Base-by-base conservation (phyloP, 2,113 vertebrate species). In the Noctilio leporinus region DNA sequence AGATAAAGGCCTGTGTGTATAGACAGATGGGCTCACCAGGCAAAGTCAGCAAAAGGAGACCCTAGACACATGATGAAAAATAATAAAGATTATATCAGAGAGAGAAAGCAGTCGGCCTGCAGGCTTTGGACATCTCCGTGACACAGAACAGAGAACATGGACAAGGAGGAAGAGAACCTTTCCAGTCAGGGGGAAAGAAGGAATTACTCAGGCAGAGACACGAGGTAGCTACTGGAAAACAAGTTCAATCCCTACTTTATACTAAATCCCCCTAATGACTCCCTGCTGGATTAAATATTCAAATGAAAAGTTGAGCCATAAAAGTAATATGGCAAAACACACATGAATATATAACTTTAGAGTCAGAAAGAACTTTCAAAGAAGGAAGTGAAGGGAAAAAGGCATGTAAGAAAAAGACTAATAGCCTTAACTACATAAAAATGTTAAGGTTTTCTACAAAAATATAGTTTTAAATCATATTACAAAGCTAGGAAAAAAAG, bases 21-120 rank as follows among this genome's bases (percentile, higher is more conserved):
- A 87, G 81, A 75, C 72, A 81, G 85, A 96, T 57, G 91, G 82
- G 64, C 57, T 86, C 67, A 55, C 83, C 92, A 75, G 73, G 92
- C 62, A 78, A 82, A 92, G 70, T 20, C 59, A 70, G 38, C 12
- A 3, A 30, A 69, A 83, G 20, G 59, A 89, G 80, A 89, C 64
- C 86, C 43, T 3, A 64, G 69, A 40, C 2, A 24, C 77, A 64
- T 28, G 30, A 6, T 4, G 38, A 83, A 65, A 96, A 95, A 96
- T 83, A 65, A 86, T 65, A 78, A n/a, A n/a, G 47, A 76, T 33
- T 65, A 55, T 47, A 67, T 81, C 10, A 17, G 57, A 86, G 38
- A 6, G 40, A 93, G 59, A 76, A 30, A 55, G 19, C 40, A 10
- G 51, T 45, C 45, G 26, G 53, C 45, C 62, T 0, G 0, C 55